phyloP scores from a whole-genome alignment of 2,797 vertebrate genomes.

The Premnoplex brunnescens region DNA sequence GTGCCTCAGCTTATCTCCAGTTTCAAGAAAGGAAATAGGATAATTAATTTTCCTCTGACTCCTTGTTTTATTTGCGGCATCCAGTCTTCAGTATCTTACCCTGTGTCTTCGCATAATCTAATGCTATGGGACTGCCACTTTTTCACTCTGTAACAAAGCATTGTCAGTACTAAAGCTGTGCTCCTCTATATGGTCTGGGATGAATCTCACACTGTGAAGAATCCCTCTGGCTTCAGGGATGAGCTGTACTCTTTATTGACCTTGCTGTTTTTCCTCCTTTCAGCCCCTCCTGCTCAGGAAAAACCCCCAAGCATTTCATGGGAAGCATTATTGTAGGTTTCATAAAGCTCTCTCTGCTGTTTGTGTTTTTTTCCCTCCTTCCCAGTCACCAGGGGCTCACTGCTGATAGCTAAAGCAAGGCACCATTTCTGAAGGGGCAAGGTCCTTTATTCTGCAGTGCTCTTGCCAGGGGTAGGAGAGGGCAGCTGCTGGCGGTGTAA shows the following conservation, averaged over 20 bases:
- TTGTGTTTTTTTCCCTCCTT: not conserved
- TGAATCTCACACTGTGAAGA: not conserved
- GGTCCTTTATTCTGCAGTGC: not conserved
- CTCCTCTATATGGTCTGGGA: accelerated
- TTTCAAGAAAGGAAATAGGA: not conserved
- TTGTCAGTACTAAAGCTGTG: not conserved
- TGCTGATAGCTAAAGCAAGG: not conserved
- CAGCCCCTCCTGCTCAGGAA: not conserved
- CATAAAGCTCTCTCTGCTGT: not conserved
- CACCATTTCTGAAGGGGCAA: not conserved
- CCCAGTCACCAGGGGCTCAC: not conserved
- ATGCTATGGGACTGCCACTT: accelerated
- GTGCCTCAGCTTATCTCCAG: not conserved
- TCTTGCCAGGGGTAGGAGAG: not conserved
- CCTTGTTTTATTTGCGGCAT: not conserved
- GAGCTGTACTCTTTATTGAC: not conserved
- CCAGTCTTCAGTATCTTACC: not conserved
- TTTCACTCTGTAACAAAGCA: not conserved
- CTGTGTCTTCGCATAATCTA: not conserved
- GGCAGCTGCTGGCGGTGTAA: not conserved
- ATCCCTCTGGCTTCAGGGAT: not conserved
- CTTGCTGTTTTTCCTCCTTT: not conserved
- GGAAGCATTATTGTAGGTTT: not conserved
- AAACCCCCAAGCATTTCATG: not conserved
- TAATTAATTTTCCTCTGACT: not conserved